Evolutionary conservation across 2,113 vertebrate species (phyloP), one percentile per base, ranked within the genome.

Genomic region (Tyto alba): DNA sequence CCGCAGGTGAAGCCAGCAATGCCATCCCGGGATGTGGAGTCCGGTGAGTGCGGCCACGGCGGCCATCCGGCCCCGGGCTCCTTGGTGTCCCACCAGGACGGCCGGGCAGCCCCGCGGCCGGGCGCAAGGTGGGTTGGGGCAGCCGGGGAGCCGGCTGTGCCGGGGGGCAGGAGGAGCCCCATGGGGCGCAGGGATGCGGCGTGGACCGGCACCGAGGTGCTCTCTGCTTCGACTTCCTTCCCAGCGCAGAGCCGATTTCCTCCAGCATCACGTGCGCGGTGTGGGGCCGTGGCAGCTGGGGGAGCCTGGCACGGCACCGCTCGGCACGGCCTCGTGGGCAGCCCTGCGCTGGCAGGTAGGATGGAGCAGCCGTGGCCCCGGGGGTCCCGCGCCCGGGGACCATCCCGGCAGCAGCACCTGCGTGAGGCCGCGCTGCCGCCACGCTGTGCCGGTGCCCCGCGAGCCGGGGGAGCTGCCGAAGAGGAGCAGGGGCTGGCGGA

Each of bases 341-440:
- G 83, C 81, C 72, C 81, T 10, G 0, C 9, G 0, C 6, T 3
- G 0, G 32, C 96, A 96, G 96, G 94, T 88, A 93, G 71, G 93
- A 72, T 14, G 64, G 27, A 36, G 50, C 12, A 2, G 32, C 43
- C 2, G 3, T 0, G 1, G 76, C 29, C 43, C 15, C 1, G 30
- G 50, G 81, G 45, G 43, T 55, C 22, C 84, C 0, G 1, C 0
- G 0, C 16, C 9, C 1, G 3, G 90, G 69, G 22, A 23, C 14
- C 6, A 1, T 19, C 36, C 55, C 3, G 0, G 8, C 0, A 8
- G 25, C 40, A 40, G n/a, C 27, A 0, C 11, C 40, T 1, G 13
- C 0, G 2, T 0, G 5, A 4, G 56, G 7, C 15, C 3, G 0
- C 1, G 0, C 4, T 20, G 71, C 48, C 18, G n/a, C 41, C 0